Conservation (phyloP, 2,888 invertebrate species). For the Drosophila nigritarsus region DNA sequence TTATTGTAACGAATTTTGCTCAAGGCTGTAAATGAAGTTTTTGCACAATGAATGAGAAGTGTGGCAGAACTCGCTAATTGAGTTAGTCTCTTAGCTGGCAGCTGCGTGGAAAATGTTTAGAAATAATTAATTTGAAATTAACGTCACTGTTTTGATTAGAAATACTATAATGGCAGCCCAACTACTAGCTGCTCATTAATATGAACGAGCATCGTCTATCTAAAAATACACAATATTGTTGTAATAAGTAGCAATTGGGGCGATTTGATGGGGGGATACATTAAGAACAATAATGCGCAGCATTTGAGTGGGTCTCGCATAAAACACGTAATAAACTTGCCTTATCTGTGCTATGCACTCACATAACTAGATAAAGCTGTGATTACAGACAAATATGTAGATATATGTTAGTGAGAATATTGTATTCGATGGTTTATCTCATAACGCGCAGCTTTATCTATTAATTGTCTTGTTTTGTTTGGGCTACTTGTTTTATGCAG, state of each 20-base stretch:
- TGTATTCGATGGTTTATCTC: slow-evolving; percentile 37
- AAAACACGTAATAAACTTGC: slow-evolving; percentile 49
- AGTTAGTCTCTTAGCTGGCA: slow-evolving; percentile 34
- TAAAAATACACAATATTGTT: slow-evolving; percentile 17
- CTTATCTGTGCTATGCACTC: slow-evolving; percentile 46
- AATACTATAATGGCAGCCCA: slow-evolving; percentile 5
- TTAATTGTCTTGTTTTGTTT: slow-evolving; percentile 42
- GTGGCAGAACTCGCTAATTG: slow-evolving; percentile 35
- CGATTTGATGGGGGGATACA: not conserved
- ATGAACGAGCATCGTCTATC: slow-evolving; percentile 18
- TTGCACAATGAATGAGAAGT: slow-evolving; percentile 8
- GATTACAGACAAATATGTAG: slow-evolving; percentile 3
- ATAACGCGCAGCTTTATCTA: slow-evolving; percentile 38
- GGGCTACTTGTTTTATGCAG: slow-evolving; percentile 7
- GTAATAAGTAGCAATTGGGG: slow-evolving; percentile 17
- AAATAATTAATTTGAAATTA: slow-evolving; percentile 47
- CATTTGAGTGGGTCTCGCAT: slow-evolving; percentile 37
- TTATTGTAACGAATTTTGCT: slow-evolving; percentile 14
- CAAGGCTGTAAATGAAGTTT: slow-evolving; percentile 32
- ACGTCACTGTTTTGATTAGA: slow-evolving; percentile 55
- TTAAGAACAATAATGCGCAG: slow-evolving; percentile 24
- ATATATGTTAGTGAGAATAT: slow-evolving; percentile 1
- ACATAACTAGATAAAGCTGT: slow-evolving; percentile 46
- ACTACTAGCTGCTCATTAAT: slow-evolving; percentile 49
- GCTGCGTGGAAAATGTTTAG: slow-evolving; percentile 29